These are phyloP conservation scores for Siniperca undulata DNA, from an alignment of 2,797 vertebrate species.

Conservation along the genomic window DNA sequence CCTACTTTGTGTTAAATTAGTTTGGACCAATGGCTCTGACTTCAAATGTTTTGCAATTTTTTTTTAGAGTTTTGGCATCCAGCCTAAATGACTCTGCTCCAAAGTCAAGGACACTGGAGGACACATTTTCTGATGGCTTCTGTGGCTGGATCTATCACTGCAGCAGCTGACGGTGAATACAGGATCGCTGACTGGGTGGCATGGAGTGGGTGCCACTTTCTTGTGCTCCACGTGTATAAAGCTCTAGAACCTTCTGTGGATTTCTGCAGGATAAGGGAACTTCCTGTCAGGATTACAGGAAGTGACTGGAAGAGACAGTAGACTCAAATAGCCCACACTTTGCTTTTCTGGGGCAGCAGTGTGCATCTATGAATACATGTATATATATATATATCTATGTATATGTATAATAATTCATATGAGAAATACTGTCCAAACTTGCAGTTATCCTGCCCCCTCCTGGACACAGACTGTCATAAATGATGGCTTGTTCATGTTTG, in stretches of 20 bases:
- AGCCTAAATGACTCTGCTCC: neutral
- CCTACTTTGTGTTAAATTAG: neutral
- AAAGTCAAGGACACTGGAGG: slow-evolving; percentile 8
- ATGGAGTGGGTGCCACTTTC: neutral
- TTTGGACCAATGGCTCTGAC: neutral
- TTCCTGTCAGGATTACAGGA: neutral
- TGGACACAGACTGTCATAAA: slow-evolving; percentile 23
- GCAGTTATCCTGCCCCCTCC: slow-evolving; percentile 44
- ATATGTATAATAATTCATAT: neutral
- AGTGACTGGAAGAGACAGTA: neutral
- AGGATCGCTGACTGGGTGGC: neutral
- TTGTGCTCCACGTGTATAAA: too few species aligned
- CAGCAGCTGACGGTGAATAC: neutral
- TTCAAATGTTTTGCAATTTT: neutral
- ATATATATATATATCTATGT: neutral
- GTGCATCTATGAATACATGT: neutral
- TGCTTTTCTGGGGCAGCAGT: neutral
- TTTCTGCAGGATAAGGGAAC: neutral
- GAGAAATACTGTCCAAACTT: neutral
- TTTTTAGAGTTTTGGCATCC: neutral
- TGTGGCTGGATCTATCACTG: neutral
- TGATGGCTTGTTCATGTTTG: neutral
- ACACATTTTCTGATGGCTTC: neutral
- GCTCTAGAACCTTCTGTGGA: neutral
- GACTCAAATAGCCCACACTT: neutral